Evolutionary conservation across 2,888 invertebrate genomes (phyloP).

Genomic region (Stictocephala bisonia): DNA sequence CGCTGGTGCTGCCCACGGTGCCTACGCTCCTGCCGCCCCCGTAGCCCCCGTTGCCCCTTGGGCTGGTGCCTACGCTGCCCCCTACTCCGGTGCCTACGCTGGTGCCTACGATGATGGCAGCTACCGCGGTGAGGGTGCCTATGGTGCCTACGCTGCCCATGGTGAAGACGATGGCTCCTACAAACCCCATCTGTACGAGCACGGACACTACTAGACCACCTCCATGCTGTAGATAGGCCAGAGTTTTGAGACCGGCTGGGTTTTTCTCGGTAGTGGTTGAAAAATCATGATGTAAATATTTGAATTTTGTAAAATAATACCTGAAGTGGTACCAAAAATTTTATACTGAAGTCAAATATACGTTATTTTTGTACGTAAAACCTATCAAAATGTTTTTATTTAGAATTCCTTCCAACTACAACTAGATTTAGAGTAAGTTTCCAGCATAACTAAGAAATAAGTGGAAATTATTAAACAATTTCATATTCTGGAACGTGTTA

Average conservation of each 20-base stretch:
- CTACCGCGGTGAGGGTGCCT: conserved; percentile 15
- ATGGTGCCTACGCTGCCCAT: conserved; percentile 11
- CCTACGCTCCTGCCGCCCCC: conserved; percentile 28
- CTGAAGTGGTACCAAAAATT: conserved; percentile 16
- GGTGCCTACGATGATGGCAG: conserved; percentile 18
- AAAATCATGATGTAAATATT: conserved; percentile 29
- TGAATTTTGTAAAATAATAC: conserved; percentile 24
- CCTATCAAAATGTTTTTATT: conserved; percentile 17
- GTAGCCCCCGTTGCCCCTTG: too few relatives aligned
- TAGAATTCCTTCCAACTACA: too few relatives aligned
- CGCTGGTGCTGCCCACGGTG: not conserved
- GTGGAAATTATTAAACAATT: too few relatives aligned
- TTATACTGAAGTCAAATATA: conserved; percentile 40
- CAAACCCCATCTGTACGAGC: conserved; percentile 45
- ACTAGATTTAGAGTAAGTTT: too few relatives aligned
- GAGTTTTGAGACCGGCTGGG: conserved; percentile 35
- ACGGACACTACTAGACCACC: conserved; percentile 23
- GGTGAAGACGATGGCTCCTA: conserved; percentile 42
- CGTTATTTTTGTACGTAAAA: conserved; percentile 40
- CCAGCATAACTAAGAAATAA: too few relatives aligned
- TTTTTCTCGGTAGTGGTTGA: conserved; percentile 31
- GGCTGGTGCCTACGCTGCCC: conserved; percentile 23
- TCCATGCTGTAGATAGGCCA: conserved; percentile 28
- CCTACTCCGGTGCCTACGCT: conserved; percentile 12
- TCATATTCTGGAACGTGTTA: too few relatives aligned